phyloP scores from a whole-genome alignment of 2,797 vertebrate genomes.

The Acipenser transmontanus region DNA sequence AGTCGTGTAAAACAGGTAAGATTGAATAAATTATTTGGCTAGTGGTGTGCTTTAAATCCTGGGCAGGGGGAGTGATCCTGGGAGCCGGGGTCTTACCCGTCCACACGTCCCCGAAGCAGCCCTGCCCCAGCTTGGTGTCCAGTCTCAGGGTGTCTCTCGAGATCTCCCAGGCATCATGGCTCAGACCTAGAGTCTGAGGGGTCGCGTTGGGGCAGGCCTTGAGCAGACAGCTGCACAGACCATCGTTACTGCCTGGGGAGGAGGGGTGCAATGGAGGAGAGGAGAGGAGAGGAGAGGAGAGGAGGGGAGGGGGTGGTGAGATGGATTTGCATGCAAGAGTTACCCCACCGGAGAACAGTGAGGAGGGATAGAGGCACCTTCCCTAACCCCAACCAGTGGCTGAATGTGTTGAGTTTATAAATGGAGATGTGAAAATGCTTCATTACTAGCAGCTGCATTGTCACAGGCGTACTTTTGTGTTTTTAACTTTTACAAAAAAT shows the following conservation, averaged over 20 bases:
- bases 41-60: background rate
- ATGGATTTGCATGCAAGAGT: too few species aligned
- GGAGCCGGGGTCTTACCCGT: slow-evolving; percentile 72
- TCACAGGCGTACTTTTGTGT: too few species aligned
- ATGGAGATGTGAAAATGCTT: too few species aligned
- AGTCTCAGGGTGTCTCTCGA: slow-evolving; percentile 65
- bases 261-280: slow-evolving; percentile 13
- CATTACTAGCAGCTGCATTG: too few species aligned
- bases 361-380: too few species aligned
- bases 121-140: slow-evolving; percentile 80
- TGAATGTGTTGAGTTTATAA: too few species aligned
- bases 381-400: too few species aligned
- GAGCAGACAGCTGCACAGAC: too few species aligned
- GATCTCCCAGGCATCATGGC: slow-evolving; percentile 94
- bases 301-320: background rate
- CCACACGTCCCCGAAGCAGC: slow-evolving; percentile 95
- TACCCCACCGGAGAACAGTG: too few species aligned
- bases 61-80: slow-evolving; percentile 10
- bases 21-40: too few species aligned
- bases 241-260: background rate
- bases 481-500: too few species aligned
- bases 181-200: slow-evolving; percentile 86
- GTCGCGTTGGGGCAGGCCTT: slow-evolving; percentile 43
- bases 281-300: slow-evolving; percentile 10
- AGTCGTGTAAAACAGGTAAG: too few species aligned